These are phyloP conservation scores for Hippoglossus hippoglossus DNA, from an alignment of 2,797 vertebrate genomes.

Conservation along the genomic window DNA sequence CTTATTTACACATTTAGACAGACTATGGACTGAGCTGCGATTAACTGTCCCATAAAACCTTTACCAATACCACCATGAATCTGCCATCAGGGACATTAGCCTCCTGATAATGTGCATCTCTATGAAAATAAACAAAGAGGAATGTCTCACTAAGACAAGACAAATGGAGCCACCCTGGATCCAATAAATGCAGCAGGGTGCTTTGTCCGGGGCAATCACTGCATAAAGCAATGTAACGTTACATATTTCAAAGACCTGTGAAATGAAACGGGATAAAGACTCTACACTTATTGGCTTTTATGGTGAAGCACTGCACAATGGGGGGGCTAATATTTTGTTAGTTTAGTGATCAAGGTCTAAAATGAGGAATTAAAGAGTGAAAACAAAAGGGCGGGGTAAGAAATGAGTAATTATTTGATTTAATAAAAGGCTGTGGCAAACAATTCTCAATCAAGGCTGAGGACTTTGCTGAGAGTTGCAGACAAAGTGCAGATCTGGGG, in stretches of 20 bases:
- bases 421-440: no score
- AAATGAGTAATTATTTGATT: no score
- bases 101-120: conserved; percentile 57
- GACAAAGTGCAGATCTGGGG: no score
- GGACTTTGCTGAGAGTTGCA: no score
- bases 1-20: conserved; percentile 82
- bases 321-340: not conserved
- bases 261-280: not conserved
- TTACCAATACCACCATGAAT: conserved; percentile 69
- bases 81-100: conserved; percentile 58
- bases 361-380: no score
- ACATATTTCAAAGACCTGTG: conserved; percentile 3
- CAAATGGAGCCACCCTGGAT: not conserved
- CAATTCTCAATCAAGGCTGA: no score
- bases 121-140: conserved; percentile 37
- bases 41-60: conserved; percentile 77
- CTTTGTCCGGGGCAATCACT: conserved; percentile 18
- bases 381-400: no score
- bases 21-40: conserved; percentile 63
- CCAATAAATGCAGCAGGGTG: conserved; percentile 5
- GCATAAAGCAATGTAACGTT: not conserved
- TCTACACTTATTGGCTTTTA: not conserved
- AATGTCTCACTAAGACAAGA: conserved; percentile 10
- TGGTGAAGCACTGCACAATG: not conserved
- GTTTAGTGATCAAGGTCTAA: not conserved